Evolutionary conservation across 2,113 vertebrate genomes (phyloP).

Genomic region (Ranitomeya variabilis): DNA sequence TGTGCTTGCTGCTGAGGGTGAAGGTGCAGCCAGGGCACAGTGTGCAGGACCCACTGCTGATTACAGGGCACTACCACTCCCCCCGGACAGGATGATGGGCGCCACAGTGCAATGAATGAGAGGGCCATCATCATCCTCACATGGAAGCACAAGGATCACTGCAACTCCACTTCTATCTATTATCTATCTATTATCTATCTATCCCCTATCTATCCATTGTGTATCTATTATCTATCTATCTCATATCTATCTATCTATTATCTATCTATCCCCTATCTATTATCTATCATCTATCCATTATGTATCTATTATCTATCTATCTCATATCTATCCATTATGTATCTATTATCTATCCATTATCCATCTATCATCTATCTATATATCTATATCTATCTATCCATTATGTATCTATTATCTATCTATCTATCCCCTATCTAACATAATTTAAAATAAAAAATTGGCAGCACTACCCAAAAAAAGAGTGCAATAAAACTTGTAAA

Average conservation of each 20-base stretch:
- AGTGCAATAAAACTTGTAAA: too few species aligned
- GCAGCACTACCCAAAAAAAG: too few species aligned
- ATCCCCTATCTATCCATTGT: not conserved
- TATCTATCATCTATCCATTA: too few species aligned
- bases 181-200: not conserved
- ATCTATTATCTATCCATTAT: not conserved
- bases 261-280: not conserved
- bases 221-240: not conserved
- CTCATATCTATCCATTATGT: too few species aligned
- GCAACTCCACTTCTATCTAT: too few species aligned
- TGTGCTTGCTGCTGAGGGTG: constrained; percentile 50
- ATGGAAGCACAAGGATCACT: too few species aligned
- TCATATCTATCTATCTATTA: not conserved
- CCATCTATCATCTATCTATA: not conserved
- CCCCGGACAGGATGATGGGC: not conserved
- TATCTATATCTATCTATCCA: too few species aligned
- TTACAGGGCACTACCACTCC: not conserved
- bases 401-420: not conserved
- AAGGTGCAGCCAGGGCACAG: not conserved
- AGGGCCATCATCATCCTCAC: too few species aligned
- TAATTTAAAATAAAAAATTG: too few species aligned
- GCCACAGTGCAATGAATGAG: not conserved
- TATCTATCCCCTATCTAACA: not conserved
- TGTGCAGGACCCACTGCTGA: not conserved
- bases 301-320: not conserved